A percentile compares a stretch with the other conserved stretches of the same genome.
Evolutionary conservation across 1,140 invertebrate species (phyloP).

Genomic region (Drosophila arawakana): DNA sequence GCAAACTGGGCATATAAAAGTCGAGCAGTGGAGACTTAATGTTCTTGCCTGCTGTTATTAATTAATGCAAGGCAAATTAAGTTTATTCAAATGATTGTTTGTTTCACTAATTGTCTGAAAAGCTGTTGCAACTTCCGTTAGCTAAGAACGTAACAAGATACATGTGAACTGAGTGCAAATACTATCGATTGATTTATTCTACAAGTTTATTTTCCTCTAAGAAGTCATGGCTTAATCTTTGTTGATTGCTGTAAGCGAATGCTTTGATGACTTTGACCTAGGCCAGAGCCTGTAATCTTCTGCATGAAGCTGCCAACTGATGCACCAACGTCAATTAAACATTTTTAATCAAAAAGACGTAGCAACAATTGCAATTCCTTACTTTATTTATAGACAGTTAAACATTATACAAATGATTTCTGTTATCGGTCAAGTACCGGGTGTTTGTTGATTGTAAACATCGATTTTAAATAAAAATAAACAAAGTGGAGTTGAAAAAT

Average conservation of each 20-base stretch:
- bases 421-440: slow-evolving; percentile 60
- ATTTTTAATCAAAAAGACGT: slow-evolving; percentile 29
- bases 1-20: too few relatives aligned
- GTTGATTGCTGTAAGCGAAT: background rate
- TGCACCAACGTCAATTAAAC: slow-evolving; percentile 30
- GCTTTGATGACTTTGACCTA: slow-evolving; percentile 32
- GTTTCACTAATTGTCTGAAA: slow-evolving; percentile 14
- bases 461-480: slow-evolving; percentile 7
- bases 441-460: slow-evolving; percentile 47
- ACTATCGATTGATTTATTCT: too few relatives aligned
- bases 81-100: slow-evolving; percentile 23
- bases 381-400: slow-evolving; percentile 18
- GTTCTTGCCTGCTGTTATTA: background rate
- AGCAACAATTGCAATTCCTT: slow-evolving; percentile 41
- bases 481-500: slow-evolving; percentile 17
- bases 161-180: too few relatives aligned
- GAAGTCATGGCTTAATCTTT: background rate
- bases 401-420: slow-evolving; percentile 17
- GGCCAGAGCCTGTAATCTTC: slow-evolving; percentile 26
- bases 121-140: slow-evolving; percentile 19
- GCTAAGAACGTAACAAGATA: background rate
- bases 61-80: slow-evolving; percentile 19
- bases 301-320: background rate
- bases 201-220: background rate
- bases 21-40: too few relatives aligned